phyloP scores from a whole-genome alignment of 92 coral and sea anemone genomes.

The Zoanthus gigantus region DNA sequence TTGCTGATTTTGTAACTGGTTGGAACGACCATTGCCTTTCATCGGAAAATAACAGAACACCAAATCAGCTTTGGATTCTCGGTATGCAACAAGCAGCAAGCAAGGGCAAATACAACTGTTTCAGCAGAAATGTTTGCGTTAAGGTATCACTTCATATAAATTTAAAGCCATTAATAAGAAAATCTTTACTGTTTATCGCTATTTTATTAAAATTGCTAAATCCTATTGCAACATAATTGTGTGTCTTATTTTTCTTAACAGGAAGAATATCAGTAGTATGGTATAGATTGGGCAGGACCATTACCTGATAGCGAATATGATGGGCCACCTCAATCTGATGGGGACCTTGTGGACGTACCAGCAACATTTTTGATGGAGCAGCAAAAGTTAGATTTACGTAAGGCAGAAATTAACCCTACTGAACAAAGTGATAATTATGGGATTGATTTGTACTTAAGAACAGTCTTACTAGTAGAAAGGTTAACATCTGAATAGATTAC shows the following conservation, averaged over 20 bases:
- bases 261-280: conserved; percentile 29
- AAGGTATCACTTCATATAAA: conserved; percentile 10
- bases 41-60: conserved; percentile 7
- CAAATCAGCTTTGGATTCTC: conserved; percentile 26
- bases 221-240: conserved; percentile 7
- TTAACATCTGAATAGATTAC: background rate
- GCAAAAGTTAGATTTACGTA: conserved; percentile 15
- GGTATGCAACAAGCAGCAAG: conserved; percentile 29
- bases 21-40: conserved; percentile 16
- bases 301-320: conserved; percentile 14
- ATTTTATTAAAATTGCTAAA: conserved; percentile 2
- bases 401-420: conserved; percentile 22
- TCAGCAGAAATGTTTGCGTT: conserved; percentile 34
- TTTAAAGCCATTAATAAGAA: background rate
- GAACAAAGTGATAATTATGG: conserved; percentile 29
- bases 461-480: conserved; percentile 17
- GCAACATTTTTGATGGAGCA: conserved; percentile 3
- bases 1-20: conserved; percentile 16
- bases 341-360: conserved; percentile 24
- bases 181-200: background rate
- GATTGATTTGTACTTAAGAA: conserved; percentile 30
- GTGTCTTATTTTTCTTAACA: conserved; percentile 13
- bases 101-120: conserved; percentile 17
- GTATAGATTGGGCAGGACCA: conserved; percentile 30
- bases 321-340: conserved; percentile 16